Evolutionary conservation across 2,113 vertebrate species (phyloP).

Genomic region (Sander lucioperca): DNA sequence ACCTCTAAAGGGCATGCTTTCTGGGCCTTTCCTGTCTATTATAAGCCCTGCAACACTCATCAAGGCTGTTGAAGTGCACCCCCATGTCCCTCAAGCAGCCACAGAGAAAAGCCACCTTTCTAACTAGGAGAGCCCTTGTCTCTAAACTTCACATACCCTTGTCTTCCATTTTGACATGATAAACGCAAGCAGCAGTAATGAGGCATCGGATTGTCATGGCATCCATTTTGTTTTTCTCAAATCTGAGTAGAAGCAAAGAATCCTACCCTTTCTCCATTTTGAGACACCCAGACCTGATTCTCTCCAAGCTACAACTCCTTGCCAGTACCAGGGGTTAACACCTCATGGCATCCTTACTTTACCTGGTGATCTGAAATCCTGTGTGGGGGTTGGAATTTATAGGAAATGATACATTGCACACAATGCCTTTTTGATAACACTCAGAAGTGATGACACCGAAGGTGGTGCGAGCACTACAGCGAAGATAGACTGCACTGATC

Average conservation of each 20-base stretch:
- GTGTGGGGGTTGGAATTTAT: neutral
- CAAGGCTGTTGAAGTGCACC: conserved; percentile 76
- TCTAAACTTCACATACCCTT: conserved; percentile 78
- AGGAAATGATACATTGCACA: neutral
- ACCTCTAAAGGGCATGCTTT: conserved; percentile 80
- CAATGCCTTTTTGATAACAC: neutral
- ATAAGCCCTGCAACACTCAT: conserved; percentile 81
- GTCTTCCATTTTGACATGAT: conserved; percentile 78
- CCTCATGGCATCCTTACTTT: neutral
- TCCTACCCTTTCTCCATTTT: conserved; percentile 43
- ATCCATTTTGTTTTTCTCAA: conserved; percentile 77
- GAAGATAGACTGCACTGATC: conserved; percentile 33
- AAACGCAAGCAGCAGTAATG: conserved; percentile 78
- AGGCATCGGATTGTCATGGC: conserved; percentile 72
- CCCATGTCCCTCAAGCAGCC: conserved; percentile 80
- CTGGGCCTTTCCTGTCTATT: conserved; percentile 82
- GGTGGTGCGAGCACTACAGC: conserved; percentile 37
- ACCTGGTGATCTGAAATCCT: conserved; percentile 17
- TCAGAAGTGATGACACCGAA: conserved; percentile 7
- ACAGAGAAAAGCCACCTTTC: conserved; percentile 74
- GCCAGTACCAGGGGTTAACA: conserved; percentile 11
- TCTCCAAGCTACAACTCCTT: neutral
- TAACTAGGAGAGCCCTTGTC: conserved; percentile 74
- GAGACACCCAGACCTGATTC: conserved; percentile 24
- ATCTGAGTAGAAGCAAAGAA: conserved; percentile 50